Evolutionary conservation across 2,113 vertebrate species (phyloP).

Genomic region (Sturnira hondurensis): DNA sequence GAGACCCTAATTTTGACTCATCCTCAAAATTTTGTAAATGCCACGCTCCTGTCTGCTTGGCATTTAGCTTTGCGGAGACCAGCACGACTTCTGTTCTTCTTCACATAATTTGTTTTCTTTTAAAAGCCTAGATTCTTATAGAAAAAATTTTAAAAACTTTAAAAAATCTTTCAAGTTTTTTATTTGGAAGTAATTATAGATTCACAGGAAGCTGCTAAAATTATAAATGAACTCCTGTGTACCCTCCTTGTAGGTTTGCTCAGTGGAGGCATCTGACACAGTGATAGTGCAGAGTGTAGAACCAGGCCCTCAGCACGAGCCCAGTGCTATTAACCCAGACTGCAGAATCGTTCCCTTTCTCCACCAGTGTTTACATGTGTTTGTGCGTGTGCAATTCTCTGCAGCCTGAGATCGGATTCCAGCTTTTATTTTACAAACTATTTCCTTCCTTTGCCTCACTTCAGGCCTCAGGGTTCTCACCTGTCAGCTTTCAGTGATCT

Average conservation of each 20-base stretch:
- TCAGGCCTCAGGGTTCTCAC: neutral
- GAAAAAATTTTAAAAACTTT: neutral
- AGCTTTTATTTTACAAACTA: neutral
- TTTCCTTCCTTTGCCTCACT: neutral
- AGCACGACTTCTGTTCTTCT: neutral
- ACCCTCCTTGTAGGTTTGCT: neutral
- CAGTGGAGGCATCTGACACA: accelerated
- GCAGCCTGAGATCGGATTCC: neutral
- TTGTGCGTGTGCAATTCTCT: neutral
- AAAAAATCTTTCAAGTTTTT: neutral
- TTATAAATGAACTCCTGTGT: accelerated
- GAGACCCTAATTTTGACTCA: neutral
- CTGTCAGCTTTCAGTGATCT: neutral
- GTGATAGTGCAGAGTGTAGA: accelerated
- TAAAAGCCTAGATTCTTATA: neutral
- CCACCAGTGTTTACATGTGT: neutral
- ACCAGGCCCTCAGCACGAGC: accelerated
- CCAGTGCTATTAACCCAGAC: too few species aligned
- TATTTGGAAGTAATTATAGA: neutral
- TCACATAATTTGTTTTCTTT: neutral
- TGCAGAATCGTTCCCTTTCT: neutral
- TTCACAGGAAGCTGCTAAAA: neutral
- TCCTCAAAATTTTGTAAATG: neutral
- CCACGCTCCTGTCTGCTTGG: neutral
- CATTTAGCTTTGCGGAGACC: neutral